phyloP scores from a whole-genome alignment of 2,888 invertebrate genomes.

The Spodoptera exigua region DNA sequence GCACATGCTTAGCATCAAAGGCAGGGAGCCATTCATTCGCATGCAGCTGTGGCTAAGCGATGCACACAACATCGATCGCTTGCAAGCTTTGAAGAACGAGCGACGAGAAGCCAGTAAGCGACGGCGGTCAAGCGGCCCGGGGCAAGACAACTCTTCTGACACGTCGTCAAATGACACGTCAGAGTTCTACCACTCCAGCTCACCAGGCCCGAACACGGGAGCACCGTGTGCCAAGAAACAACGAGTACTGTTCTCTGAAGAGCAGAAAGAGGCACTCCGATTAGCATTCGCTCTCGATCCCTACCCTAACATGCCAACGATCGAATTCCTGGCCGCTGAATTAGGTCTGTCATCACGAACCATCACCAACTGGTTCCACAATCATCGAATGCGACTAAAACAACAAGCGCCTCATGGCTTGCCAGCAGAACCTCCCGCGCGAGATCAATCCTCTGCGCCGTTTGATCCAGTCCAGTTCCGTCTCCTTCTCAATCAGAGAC shows the following conservation, averaged over 20 bases:
- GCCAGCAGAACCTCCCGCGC: conserved; percentile 92
- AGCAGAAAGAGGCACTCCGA: conserved; percentile 98
- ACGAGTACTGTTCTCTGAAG: conserved; percentile 98
- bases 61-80: conserved; percentile 97
- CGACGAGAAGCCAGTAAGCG: conserved; percentile 97
- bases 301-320: conserved; percentile 98
- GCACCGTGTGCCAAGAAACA: conserved; percentile 97
- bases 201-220: conserved; percentile 93
- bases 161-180: conserved; percentile 96
- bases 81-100: conserved; percentile 97
- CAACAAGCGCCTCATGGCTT: conserved; percentile 95
- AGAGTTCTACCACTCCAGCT: conserved; percentile 96
- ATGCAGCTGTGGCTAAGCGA: conserved; percentile 99
- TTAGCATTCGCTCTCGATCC: conserved; percentile 98
- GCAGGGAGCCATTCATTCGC: conserved; percentile 98
- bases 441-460: conserved; percentile 93
- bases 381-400: conserved; percentile 99
- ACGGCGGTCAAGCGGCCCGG: conserved; percentile 94
- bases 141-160: conserved; percentile 96
- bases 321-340: conserved; percentile 98
- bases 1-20: conserved; percentile 99
- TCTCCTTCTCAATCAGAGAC: conserved; percentile 95
- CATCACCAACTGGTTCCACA: conserved; percentile 99
- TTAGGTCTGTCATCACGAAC: conserved; percentile 97
- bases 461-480: conserved; percentile 98